Evolutionary conservation across 2,888 invertebrate species (phyloP), one percentile per base, ranked within the genome.

Genomic region (Ferrisia virgata): DNA sequence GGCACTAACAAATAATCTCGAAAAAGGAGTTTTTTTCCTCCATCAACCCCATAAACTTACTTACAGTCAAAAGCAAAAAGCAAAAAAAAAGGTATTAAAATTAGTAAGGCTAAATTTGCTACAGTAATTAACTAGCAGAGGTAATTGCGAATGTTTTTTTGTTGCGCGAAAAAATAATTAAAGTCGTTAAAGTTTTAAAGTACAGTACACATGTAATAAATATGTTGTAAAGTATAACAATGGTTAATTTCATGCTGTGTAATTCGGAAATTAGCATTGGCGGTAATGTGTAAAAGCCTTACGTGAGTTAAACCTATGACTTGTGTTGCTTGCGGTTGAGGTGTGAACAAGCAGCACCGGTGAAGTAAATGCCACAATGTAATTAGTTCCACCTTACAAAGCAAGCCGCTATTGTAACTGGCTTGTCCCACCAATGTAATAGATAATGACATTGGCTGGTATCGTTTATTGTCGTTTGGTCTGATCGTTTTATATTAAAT

Each of bases 331-430:
- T 82, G 82, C 39, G 82, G 82, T 72, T 82, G 43, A 82, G 82
- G 82, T 82, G 82, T 72, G 82, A 82, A 82, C 82, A 82, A 82
- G 82, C 82, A 43, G 28, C n/a, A n/a, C n/a, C 82, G 69, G 22
- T 28, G 40, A 43, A 69, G 36, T 64, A 82, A 64, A 82, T 69
- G 72, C 82, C 82, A 82, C 82, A 82, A 82, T 82, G 82, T 82
- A 82, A 82, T 82, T 82, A 82, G 82, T 82, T 82, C 82, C 82
- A 72, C 82, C 82, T 82, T 72, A 82, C 82, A 39, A 72, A 82
- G 39, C 72, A 82, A 82, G 72, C 82, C 82, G 31, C 43, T 36
- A 31, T 40, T 43, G 82, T 72, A 82, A 82, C 82, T 82, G 39
- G 72, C n/a, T n/a, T 82, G 76, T 82, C 72, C n/a, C 36, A 69